Evolutionary conservation across 2,888 invertebrate species (phyloP), one percentile per base, ranked within the genome.

Genomic region (Troglohyphantes excavatus): DNA sequence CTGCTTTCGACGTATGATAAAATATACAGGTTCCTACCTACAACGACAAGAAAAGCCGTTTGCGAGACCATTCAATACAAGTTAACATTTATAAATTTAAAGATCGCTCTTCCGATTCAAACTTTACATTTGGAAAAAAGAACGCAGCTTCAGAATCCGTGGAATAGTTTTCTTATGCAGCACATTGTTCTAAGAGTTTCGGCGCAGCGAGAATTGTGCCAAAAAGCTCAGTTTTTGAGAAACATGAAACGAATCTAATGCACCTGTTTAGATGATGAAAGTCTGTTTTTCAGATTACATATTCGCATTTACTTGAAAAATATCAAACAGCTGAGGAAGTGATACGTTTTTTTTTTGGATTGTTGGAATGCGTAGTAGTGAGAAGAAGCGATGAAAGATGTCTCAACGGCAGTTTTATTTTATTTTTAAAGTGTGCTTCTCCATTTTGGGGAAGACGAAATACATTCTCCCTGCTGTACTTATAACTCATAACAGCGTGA

Each of bases 101-200:
- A 70, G 68, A 68, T 53, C 29, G 46, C 39, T 73, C 27, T 39
- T 73, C 29, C 26, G 23, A 82, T 53, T 53, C 9, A 43, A 83
- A 73, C 61, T 83, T 83, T 83, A 65, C 70, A 72, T 83, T 65
- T 65, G 63, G 61, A 63, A 73, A 39, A 73, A 26, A 39, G 61
- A 73, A 29, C 26, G 29, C 67, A 53, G 29, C 70, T 23, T 11
- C 33, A 83, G 43, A 61, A 23, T 75, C 61, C 13, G 3, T 9
- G 46, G 63, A 88, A 81, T 88, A 73, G 87, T 27, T 59, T 75
- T 88, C 67, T 88, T 88, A 88, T 88, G 53, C 88, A 88, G 82
- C 88, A 76, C 88, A 88, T 82, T 88, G 75, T 68, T 68, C 72
- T n/a, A 26, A 29, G 46, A 59, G 19, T 21, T 61, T 6, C 21